A percentile compares a stretch with the other conserved stretches of the same genome.
Evolutionary conservation across 2,113 vertebrate genomes (phyloP).

Genomic region (Micronycteris hirsuta): DNA sequence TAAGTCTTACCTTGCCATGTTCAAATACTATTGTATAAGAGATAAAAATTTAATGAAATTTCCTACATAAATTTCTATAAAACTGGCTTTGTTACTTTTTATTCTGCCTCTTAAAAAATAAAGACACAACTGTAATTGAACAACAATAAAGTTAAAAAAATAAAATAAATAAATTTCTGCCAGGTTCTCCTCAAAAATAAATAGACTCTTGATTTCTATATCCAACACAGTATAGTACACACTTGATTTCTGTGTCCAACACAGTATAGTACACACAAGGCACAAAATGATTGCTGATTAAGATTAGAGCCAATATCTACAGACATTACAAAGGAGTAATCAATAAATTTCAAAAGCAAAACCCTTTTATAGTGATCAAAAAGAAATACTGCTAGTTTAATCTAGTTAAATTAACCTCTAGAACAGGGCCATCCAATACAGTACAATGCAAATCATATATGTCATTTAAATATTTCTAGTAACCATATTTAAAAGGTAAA

Average conservation of each 20-base stretch:
- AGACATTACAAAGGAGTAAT: not conserved
- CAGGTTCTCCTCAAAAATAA: no score
- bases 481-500: not conserved
- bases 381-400: not conserved
- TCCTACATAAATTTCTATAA: not conserved
- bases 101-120: not conserved
- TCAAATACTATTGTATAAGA: not conserved
- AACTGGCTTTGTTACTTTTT: not conserved
- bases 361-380: not conserved
- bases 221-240: not conserved
- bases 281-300: not conserved
- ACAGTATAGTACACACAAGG: not conserved
- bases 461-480: not conserved
- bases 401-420: not conserved
- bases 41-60: not conserved
- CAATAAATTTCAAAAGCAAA: constrained; percentile 30
- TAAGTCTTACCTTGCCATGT: not conserved
- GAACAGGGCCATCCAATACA: not conserved
- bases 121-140: no score
- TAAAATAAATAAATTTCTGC: no score
- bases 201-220: not conserved
- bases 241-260: not conserved
- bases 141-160: no score
- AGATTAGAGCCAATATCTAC: not conserved
- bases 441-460: not conserved